phyloP scores from a whole-genome alignment of 2,888 invertebrate species.

The Scaeva pyrastri region DNA sequence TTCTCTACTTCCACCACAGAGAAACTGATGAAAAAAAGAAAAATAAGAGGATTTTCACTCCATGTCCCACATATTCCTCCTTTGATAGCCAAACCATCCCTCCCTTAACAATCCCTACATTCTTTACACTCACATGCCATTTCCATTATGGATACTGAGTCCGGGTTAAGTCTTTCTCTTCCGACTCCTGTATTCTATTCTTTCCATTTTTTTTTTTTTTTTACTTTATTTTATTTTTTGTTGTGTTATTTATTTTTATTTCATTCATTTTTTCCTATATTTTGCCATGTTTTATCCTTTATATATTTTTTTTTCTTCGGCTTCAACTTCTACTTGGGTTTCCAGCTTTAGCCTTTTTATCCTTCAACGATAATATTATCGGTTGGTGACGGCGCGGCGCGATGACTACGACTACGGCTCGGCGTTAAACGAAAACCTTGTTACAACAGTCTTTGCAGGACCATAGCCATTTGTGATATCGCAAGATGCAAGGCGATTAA shows the following conservation, averaged over 20 bases:
- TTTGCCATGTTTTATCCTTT: slow-evolving; percentile 60
- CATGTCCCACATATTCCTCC: slow-evolving; percentile 63
- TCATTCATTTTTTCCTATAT: slow-evolving; percentile 67
- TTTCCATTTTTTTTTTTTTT: too few relatives aligned
- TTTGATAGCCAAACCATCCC: slow-evolving; percentile 60
- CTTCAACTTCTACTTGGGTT: slow-evolving; percentile 41
- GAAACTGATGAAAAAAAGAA: not conserved
- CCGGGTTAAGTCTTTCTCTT: slow-evolving; percentile 22
- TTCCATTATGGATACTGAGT: slow-evolving; percentile 35
- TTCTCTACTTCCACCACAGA: not conserved
- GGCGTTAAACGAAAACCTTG: slow-evolving; percentile 33
- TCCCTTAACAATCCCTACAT: slow-evolving; percentile 40
- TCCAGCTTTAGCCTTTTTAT: slow-evolving; percentile 46
- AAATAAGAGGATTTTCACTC: slow-evolving; percentile 70
- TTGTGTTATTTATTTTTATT: slow-evolving; percentile 72
- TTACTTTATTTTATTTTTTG: slow-evolving; percentile 29
- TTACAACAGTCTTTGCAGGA: not conserved
- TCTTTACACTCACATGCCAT: slow-evolving; percentile 11
- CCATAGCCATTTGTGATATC: not conserved
- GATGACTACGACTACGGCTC: too few relatives aligned
- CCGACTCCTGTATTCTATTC: not conserved
- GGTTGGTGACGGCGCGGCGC: not conserved
- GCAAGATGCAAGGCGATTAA: not conserved
- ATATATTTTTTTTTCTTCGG: slow-evolving; percentile 40
- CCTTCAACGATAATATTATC: slow-evolving; percentile 54